Base-by-base conservation (phyloP, 2,888 invertebrate species). In the Phragmatobia fuliginosa region DNA sequence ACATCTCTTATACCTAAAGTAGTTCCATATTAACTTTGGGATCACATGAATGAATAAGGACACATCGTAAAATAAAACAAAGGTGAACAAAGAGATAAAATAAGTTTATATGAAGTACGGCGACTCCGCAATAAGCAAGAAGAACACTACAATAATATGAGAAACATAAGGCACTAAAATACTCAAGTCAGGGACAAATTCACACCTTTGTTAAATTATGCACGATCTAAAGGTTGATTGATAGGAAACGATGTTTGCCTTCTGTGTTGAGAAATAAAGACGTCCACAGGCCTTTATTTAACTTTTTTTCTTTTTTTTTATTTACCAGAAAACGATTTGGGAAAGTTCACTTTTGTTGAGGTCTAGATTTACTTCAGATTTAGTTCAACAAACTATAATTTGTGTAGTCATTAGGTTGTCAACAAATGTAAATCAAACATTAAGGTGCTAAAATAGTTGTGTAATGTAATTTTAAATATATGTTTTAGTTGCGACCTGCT, bases 191-290 rank as follows among this genome's bases (percentile, higher is more conserved):
- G 63, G 45, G 68, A 72, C 67, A 62, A 59, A 56, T 72, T 73
- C 71, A 67, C 67, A 70, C 73, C 78, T 70, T 68, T 65, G 60
- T 75, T 81, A 77, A 82, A 82, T 81, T 81, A 81, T 81, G 73
- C 70, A 81, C 68, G 62, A 73, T 60, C 70, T 69, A 58, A 64
- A 75, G 81, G 70, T 72, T 82, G 77, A 83, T 78, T 81, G 80
- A 81, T 81, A 77, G 75, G 74, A 79, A 82, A 78, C 72, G 67
- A 78, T 75, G 75, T 82, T 81, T 75, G 80, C 83, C 77, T 75
- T 77, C 63, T 66, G 38, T 75, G 73, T 77, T 68, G 72, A 74
- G 73, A 79, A 83, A 80, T 81, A 81, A 74, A 79, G 73, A 77
- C 75, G 75, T 77, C 73, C 63, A 61, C 79, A 72, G 66, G 16